Evolutionary conservation across 2,113 vertebrate species (phyloP).

Genomic region (Embiotoca jacksoni): DNA sequence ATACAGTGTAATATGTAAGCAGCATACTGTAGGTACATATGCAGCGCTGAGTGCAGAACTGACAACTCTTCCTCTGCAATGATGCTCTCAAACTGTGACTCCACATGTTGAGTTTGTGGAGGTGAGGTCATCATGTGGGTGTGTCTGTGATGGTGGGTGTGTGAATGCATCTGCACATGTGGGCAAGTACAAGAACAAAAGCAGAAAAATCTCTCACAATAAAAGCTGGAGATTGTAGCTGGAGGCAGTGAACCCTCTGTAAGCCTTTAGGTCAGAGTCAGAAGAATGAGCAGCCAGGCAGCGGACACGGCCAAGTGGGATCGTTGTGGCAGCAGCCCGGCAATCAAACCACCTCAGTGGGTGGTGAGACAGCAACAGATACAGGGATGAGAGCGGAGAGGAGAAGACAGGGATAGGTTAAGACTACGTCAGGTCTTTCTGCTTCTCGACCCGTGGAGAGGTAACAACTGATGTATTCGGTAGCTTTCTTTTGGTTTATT

Average conservation of each 20-base stretch:
- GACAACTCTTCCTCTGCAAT: neutral
- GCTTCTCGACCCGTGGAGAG: neutral
- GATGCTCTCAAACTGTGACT: too few relatives aligned
- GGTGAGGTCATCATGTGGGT: constrained; percentile 26
- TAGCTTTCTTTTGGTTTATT: neutral
- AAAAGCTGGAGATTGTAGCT: constrained; percentile 6
- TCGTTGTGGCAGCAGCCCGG: constrained; percentile 32
- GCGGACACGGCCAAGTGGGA: constrained; percentile 62
- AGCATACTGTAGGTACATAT: too few relatives aligned
- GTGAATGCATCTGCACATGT: neutral
- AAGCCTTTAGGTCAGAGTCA: constrained; percentile 12
- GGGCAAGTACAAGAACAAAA: constrained; percentile 11
- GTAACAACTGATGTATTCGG: neutral
- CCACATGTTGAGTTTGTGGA: neutral
- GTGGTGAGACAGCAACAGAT: constrained; percentile 59
- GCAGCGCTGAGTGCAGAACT: neutral
- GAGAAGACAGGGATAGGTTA: neutral
- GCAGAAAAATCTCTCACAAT: neutral
- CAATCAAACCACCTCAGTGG: constrained; percentile 54
- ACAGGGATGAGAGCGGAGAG: neutral
- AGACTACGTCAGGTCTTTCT: neutral
- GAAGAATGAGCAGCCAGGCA: constrained; percentile 14
- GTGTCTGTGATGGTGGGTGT: constrained; percentile 38
- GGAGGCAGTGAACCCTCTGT: constrained; percentile 13
- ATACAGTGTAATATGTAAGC: too few relatives aligned